These are phyloP conservation scores for Pocillopora damicornis DNA, from an alignment of 64 coral and sea anemone species.

Conservation along the genomic window DNA sequence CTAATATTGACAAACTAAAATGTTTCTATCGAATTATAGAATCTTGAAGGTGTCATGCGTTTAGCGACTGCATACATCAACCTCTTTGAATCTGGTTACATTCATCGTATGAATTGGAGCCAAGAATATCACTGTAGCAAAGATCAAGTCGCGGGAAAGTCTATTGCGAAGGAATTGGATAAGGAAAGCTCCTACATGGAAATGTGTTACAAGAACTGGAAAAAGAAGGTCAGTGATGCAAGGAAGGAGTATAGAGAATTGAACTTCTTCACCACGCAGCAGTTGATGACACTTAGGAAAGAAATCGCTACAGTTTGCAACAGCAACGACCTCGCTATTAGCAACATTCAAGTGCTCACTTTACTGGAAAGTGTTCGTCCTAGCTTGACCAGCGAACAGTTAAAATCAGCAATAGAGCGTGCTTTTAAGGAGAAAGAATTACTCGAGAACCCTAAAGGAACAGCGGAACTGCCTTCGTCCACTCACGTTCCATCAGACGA, in stretches of 20 bases:
- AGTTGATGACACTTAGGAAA: conserved; percentile 57
- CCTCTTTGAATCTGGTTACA: conserved; percentile 66
- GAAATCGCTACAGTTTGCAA: conserved; percentile 27
- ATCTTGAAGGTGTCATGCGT: conserved; percentile 56
- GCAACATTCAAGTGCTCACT: conserved; percentile 36
- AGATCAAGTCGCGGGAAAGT: not conserved
- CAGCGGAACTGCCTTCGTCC: not conserved
- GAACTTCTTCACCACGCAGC: conserved; percentile 61
- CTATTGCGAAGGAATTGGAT: conserved; percentile 14
- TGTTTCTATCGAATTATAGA: not conserved
- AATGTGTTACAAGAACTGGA: conserved; percentile 34
- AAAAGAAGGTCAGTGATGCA: conserved; percentile 16
- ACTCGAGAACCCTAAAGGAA: not conserved
- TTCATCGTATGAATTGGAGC: conserved; percentile 60
- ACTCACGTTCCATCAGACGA: not conserved
- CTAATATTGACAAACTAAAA: too few species aligned
- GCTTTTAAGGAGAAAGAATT: conserved; percentile 6
- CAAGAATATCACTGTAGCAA: conserved; percentile 41
- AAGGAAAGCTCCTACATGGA: conserved; percentile 32
- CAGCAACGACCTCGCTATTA: not conserved
- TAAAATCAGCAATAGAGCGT: conserved; percentile 3
- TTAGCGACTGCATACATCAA: conserved; percentile 56
- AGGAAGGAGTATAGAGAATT: conserved; percentile 42
- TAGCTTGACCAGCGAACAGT: not conserved
- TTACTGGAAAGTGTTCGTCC: conserved; percentile 54